phyloP scores from a whole-genome alignment of 2,888 invertebrate species.

The Gandaritis pyraliata region DNA sequence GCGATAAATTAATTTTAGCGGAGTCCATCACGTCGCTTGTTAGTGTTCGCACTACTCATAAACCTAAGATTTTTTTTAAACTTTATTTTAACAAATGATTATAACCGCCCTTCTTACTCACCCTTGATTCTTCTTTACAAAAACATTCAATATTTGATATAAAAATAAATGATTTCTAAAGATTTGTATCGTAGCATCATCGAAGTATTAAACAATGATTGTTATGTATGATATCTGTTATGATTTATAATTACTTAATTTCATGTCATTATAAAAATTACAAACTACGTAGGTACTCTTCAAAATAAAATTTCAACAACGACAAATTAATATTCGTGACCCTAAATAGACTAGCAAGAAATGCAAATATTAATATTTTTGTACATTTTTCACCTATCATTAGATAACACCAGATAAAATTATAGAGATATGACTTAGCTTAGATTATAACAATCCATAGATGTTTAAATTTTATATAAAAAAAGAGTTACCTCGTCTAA shows the following conservation, averaged over 20 bases:
- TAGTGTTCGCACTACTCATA: constrained; percentile 35
- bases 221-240: constrained; percentile 48
- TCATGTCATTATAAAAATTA: constrained; percentile 29
- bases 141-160: constrained; percentile 76
- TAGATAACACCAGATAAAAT: constrained; percentile 81
- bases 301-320: constrained; percentile 57
- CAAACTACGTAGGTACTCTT: constrained; percentile 56
- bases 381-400: constrained; percentile 81
- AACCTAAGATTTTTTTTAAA: constrained; percentile 30
- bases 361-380: constrained; percentile 79
- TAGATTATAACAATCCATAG: constrained; percentile 74
- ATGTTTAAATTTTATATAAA: constrained; percentile 45
- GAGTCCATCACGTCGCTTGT: constrained; percentile 3
- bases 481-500: constrained; percentile 8
- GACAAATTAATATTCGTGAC: constrained; percentile 66
- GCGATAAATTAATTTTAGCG: neutral
- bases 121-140: constrained; percentile 49
- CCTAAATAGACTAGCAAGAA: constrained; percentile 81
- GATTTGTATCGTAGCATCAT: constrained; percentile 56
- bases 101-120: constrained; percentile 56
- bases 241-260: constrained; percentile 45
- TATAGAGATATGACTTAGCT: constrained; percentile 82
- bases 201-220: constrained; percentile 58
- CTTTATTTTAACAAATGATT: constrained; percentile 35
- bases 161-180: constrained; percentile 80